Base-by-base conservation (phyloP, 2,113 vertebrate genomes). In the Saccopteryx bilineata region DNA sequence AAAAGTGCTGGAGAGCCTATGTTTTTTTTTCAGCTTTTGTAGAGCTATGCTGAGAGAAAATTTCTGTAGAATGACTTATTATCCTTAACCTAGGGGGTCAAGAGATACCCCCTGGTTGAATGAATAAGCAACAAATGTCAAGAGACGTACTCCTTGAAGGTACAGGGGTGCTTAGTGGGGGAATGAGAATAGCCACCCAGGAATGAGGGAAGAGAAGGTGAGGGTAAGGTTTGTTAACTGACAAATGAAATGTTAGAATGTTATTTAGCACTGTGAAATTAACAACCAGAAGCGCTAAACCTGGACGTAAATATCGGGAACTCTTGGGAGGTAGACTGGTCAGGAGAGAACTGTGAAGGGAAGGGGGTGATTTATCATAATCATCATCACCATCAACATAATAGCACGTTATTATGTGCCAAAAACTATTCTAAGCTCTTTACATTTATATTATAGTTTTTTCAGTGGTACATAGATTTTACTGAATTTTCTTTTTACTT, bases 11-110 rank as follows among this genome's bases (percentile, higher is more conserved):
- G 14, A 11, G 87, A 85, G 18, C 4, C 14, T 69, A 56, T 74
- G 2, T 58, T 66, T 87, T 80, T 87, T 80, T 54, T 84, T 80
- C 13, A 82, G 39, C 24, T 93, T 86, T 48, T 94, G 17, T 31
- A 33, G 74, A 81, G 6, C 46, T 61, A 52, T 58, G 31, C 18
- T 13, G n/a, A 24, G 88, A 78, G 18, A 19, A 1, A 82, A 15
- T 86, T 87, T 74, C 19, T 17, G 78, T 78, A 61, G 78, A 69
- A 60, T 19, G 17, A 72, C 48, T 68, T 94, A 26, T 26, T 86
- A 12, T 68, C 3, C 21, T 87, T 91, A 82, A 90, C 7, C 63
- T 74, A 7, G 17, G 9, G 8, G 66, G 48, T 87, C 65, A 39
- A 50, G 15, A 1, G 11, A 63, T 84, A 46, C 14, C 33, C 2